These are phyloP conservation scores for Alca torda DNA, from an alignment of 2,797 vertebrate genomes.

Conservation along the genomic window DNA sequence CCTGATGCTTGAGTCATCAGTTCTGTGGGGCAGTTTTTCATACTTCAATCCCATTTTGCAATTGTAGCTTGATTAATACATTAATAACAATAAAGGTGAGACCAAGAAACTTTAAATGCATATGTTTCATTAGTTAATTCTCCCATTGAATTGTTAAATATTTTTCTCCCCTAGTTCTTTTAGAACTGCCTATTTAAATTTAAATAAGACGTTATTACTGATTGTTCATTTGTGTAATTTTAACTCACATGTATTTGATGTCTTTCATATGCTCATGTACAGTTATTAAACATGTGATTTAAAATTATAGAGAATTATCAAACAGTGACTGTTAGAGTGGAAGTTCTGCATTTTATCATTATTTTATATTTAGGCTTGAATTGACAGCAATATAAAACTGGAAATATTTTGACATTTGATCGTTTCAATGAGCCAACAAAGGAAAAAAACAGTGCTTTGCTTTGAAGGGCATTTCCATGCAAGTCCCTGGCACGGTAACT, in stretches of 20 bases:
- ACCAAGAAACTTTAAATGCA: neutral
- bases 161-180: neutral
- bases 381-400: neutral
- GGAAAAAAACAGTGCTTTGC: no score
- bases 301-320: neutral
- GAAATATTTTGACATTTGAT: slow-evolving; percentile 28
- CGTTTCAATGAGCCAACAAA: no score
- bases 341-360: neutral
- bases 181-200: neutral
- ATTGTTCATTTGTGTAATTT: neutral
- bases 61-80: neutral
- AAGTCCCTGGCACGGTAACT: neutral
- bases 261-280: neutral
- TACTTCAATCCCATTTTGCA: neutral
- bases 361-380: slow-evolving; percentile 4
- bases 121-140: neutral
- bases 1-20: neutral
- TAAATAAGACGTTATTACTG: neutral
- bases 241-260: neutral
- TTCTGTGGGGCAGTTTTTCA: neutral
- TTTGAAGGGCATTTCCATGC: neutral
- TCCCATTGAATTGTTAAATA: neutral
- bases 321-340: neutral
- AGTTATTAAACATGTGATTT: neutral
- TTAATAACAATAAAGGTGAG: neutral